Conservation (phyloP, 2,797 vertebrate species). For the Anabacerthia variegaticeps region DNA sequence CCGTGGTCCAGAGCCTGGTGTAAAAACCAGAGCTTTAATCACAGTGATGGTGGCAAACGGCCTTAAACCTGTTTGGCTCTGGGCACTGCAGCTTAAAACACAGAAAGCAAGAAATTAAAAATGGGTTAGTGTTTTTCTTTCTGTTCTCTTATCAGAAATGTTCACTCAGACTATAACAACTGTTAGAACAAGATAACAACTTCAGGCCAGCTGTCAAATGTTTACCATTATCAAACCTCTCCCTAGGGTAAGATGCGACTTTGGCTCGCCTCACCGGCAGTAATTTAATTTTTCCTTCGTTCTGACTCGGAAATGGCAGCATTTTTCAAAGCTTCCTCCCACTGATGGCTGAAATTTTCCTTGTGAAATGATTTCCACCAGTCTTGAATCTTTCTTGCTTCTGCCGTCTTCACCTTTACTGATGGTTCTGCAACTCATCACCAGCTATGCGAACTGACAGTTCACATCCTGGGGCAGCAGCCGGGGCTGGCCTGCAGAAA, state of each 20-base stretch:
- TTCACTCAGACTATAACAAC: constrained; percentile 82
- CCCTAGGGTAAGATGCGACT: constrained; percentile 82
- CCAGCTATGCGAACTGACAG: constrained; percentile 96
- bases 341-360: constrained; percentile 83
- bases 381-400: constrained; percentile 84
- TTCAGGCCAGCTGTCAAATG: constrained; percentile 86
- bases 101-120: constrained; percentile 73
- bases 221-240: constrained; percentile 85
- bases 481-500: constrained; percentile 88
- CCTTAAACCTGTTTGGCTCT: constrained; percentile 69
- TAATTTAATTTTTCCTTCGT: constrained; percentile 86
- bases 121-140: constrained; percentile 71
- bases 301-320: constrained; percentile 84
- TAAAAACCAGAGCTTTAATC: not conserved
- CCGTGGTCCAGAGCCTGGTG: not conserved
- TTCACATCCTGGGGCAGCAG: constrained; percentile 94
- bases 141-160: constrained; percentile 81
- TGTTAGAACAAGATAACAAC: constrained; percentile 84
- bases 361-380: constrained; percentile 85
- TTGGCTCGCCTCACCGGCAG: constrained; percentile 84
- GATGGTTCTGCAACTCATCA: constrained; percentile 95
- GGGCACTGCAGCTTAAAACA: constrained; percentile 54
- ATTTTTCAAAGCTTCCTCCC: constrained; percentile 83
- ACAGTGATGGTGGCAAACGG: constrained; percentile 35
- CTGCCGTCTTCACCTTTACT: constrained; percentile 94